Base-by-base conservation (phyloP, 1,140 invertebrate genomes). In the Aplysia californica region DNA sequence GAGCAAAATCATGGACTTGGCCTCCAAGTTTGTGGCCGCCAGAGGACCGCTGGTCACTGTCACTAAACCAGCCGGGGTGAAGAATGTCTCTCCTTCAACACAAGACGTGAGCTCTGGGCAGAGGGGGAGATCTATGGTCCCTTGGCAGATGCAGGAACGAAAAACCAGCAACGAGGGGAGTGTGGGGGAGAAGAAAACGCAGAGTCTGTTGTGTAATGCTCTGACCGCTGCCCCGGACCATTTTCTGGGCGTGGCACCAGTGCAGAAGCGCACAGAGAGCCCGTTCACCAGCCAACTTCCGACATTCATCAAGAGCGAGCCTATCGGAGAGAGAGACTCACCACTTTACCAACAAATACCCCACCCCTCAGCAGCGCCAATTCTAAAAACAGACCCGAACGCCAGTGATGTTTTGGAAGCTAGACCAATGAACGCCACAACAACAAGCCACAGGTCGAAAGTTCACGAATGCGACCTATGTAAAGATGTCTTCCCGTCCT, bases 401-500 rank as follows among this genome's bases (percentile, higher is more conserved):
- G n/a, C n/a, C n/a, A n/a, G n/a, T n/a, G n/a, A n/a, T n/a, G n/a
- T n/a, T n/a, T n/a, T n/a, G n/a, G n/a, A n/a, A n/a, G n/a, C n/a
- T n/a, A n/a, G n/a, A 18, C 18, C 10, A 26, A 61, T 31, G 29
- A 10, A 10, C 18, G 29, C 58, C 18, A n/a, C 39, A 23, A 20
- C 10, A 50, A 50, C 44, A 50, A n/a, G 44, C 44, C 10, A n/a
- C 44, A n/a, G 44, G 10, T 50, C 44, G 10, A 10, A 50, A 10
- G 44, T n/a, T n/a, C n/a, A n/a, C n/a, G 20, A 59, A 18, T 84
- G 83, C 50, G 81, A 83, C 26, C 59, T 82, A 5, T 87, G 86
- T 73, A 72, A 76, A 6, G 74, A 79, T 35, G 67, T 65, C 15
- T 87, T 82, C 75, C 41, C 50, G 5, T 74, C 80, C 36, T 87